Conservation (phyloP, 2,888 invertebrate species). For the Spialia ferax region DNA sequence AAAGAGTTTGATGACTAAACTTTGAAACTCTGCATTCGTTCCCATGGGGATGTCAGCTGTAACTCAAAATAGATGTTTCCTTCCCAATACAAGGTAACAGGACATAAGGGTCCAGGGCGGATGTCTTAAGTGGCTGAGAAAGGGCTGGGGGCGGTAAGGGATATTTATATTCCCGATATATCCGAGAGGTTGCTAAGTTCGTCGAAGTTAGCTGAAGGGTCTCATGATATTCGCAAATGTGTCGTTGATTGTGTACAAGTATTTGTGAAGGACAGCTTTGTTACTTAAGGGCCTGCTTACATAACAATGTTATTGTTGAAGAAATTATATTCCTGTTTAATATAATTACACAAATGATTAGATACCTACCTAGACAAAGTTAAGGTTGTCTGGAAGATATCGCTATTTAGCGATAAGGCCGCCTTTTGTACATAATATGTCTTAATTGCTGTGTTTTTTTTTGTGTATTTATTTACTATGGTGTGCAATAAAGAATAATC, state of each 20-base stretch:
- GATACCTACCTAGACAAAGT: too few relatives aligned
- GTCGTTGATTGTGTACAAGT: constrained; percentile 12
- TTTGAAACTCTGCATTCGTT: constrained; percentile 48
- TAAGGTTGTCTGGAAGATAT: too few relatives aligned
- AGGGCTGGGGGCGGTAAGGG: constrained; percentile 68
- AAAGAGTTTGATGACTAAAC: constrained; percentile 37
- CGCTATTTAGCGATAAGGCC: too few relatives aligned
- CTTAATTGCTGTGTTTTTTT: too few relatives aligned
- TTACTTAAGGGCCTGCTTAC: too few relatives aligned
- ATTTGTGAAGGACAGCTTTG: neutral
- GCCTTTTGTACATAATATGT: too few relatives aligned
- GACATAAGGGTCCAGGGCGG: constrained; percentile 66
- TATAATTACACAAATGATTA: too few relatives aligned
- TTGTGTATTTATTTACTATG: too few relatives aligned
- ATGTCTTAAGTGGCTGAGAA: constrained; percentile 79
- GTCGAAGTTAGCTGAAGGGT: constrained; percentile 61
- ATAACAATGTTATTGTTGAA: too few relatives aligned
- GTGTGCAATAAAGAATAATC: too few relatives aligned
- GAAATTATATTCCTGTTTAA: too few relatives aligned
- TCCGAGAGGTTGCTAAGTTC: constrained; percentile 70
- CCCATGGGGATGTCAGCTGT: constrained; percentile 49
- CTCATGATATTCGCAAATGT: constrained; percentile 40
- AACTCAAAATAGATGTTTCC: constrained; percentile 56
- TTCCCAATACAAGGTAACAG: constrained; percentile 50
- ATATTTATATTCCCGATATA: constrained; percentile 82